Evolutionary conservation across 2,797 vertebrate genomes (phyloP).

Genomic region (Leucoraja ocellata): DNA sequence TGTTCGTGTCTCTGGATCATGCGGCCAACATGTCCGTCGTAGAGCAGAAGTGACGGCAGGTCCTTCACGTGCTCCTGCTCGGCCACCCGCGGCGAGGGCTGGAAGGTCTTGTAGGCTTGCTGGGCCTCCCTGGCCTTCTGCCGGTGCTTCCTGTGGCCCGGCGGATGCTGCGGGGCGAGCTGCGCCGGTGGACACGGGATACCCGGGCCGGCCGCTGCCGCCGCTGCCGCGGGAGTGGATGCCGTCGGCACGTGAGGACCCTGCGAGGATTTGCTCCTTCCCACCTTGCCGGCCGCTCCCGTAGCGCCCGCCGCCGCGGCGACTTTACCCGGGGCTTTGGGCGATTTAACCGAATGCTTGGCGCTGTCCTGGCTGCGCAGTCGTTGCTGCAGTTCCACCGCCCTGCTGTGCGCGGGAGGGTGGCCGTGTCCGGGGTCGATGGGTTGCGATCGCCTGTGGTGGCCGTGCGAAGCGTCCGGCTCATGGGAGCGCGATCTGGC

Average conservation of each 20-base stretch:
- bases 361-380: slow-evolving; percentile 60
- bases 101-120: slow-evolving; percentile 67
- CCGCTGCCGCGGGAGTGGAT: slow-evolving; percentile 63
- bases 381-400: slow-evolving; percentile 64
- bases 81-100: slow-evolving; percentile 60
- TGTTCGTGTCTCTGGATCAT: slow-evolving; percentile 94
- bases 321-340: slow-evolving; percentile 74
- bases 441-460: slow-evolving; percentile 75
- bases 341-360: slow-evolving; percentile 69
- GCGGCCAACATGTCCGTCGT: slow-evolving; percentile 79
- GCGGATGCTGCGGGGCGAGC: slow-evolving; percentile 54
- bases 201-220: slow-evolving; percentile 56
- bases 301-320: slow-evolving; percentile 48
- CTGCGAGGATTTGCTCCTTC: slow-evolving; percentile 64
- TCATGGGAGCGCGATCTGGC: slow-evolving; percentile 87
- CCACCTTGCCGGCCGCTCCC: slow-evolving; percentile 60
- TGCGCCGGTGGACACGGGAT: slow-evolving; percentile 71
- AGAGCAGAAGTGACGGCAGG: slow-evolving; percentile 80
- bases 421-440: slow-evolving; percentile 58
- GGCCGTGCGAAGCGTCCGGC: slow-evolving; percentile 75
- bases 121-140: slow-evolving; percentile 81
- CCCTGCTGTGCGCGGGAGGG: slow-evolving; percentile 56
- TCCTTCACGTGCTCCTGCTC: slow-evolving; percentile 84
- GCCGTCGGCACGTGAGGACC: slow-evolving; percentile 54
- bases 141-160: slow-evolving; percentile 84